Percentiles rank a stretch among this genome's conserved stretches.
Conservation (phyloP, 2,797 vertebrate species). For the Australoheros facetus region DNA sequence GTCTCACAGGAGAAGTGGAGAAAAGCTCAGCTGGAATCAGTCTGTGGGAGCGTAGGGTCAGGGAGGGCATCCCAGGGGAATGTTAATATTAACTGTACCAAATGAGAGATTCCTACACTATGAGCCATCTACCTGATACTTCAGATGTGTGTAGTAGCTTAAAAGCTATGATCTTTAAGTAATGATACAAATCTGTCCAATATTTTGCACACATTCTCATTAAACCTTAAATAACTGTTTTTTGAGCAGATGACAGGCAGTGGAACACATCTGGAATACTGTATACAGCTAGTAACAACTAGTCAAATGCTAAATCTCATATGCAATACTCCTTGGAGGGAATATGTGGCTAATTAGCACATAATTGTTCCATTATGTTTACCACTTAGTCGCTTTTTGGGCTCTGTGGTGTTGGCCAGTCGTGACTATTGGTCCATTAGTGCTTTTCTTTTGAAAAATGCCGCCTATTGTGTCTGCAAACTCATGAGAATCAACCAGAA, state of each 20-base stretch:
- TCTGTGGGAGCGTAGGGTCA: slow-evolving; percentile 10
- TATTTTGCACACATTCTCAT: no score
- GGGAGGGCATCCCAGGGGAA: slow-evolving; percentile 19
- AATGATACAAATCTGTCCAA: background rate
- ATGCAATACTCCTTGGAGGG: background rate
- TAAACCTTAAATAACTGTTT: background rate
- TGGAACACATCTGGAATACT: background rate
- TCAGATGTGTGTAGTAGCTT: background rate
- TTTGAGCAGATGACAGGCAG: background rate
- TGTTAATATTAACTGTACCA: background rate
- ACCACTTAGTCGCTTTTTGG: background rate
- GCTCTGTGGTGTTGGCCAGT: background rate
- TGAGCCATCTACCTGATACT: background rate
- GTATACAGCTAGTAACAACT: background rate
- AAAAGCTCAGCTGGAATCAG: slow-evolving; percentile 24
- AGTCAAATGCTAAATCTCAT: background rate
- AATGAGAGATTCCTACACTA: background rate
- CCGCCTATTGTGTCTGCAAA: background rate
- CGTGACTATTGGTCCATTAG: background rate
- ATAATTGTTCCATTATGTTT: background rate
- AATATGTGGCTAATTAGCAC: background rate
- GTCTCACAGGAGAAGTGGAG: slow-evolving; percentile 3
- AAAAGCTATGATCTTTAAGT: background rate
- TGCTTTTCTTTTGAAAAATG: background rate
- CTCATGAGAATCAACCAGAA: background rate